Evolutionary conservation across 2,888 invertebrate genomes (phyloP), one percentile per base, ranked within the genome.

Genomic region (Lottia scabra): DNA sequence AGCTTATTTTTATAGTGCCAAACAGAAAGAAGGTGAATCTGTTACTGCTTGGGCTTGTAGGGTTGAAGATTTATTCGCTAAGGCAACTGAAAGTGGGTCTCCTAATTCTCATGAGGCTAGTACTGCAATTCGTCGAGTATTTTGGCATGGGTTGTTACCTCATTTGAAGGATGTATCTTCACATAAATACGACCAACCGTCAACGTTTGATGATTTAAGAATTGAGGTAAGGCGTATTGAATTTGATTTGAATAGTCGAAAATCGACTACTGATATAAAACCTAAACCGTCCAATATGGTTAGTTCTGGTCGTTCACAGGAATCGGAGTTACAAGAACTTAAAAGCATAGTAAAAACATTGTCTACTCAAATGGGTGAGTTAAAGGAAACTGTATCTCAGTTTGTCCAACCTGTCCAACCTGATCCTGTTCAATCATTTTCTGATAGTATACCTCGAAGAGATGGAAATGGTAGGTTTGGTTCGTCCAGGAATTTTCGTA

Each of bases 221-320:
- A 13, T 26, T 27, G 48, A 67, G 26, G n/a, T 67, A 13, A 44
- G 67, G 4, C 23, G 45, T 26, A 67, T 67, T n/a, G 67, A 65
- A 43, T 30, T 30, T 5, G 30, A 30, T 30, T 30, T 30, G 30
- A 30, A 30, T 30, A 30, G 30, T 30, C 30, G 30, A 30, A 30
- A 30, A 30, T 30, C 30, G 5, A 30, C 30, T 30, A 30, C 30
- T 30, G 30, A 30, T 30, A 5, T 30, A 30, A 30, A 30, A 30
- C 30, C 30, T 30, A 30, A 30, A 30, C 30, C 2, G 30, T 30
- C 30, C 5, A 30, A 30, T 30, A 30, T 30, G 30, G 30, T 30
- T 30, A 30, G 30, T 30, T 30, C 5, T 30, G 30, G 30, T 30
- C 30, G 30, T 30, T 30, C 48, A n/a, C 16, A 16, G 12, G 16